These are phyloP conservation scores for Lepus europaeus DNA, from an alignment of 2,113 vertebrate genomes.

Conservation along the genomic window DNA sequence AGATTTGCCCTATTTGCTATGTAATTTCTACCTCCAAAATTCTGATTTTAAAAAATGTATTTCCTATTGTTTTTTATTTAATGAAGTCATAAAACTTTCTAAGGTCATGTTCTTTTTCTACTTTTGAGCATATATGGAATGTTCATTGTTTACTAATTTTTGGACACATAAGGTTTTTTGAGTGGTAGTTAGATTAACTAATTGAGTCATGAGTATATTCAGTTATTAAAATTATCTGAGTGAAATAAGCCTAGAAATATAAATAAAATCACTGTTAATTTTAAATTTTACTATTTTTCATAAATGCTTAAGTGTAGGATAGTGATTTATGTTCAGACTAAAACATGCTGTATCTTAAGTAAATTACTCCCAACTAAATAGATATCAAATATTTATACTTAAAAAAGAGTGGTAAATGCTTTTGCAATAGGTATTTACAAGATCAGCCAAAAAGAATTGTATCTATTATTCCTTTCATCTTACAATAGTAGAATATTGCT, in stretches of 20 bases:
- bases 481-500: not conserved
- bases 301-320: not conserved
- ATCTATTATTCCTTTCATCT: not conserved
- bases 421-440: not conserved
- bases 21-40: not conserved
- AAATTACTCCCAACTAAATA: not conserved
- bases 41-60: not conserved
- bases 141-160: no score
- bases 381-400: slow-evolving; percentile 28
- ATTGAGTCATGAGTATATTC: not conserved
- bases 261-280: not conserved
- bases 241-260: not conserved
- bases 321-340: not conserved
- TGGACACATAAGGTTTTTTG: not conserved
- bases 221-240: not conserved
- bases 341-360: slow-evolving; percentile 20
- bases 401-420: slow-evolving; percentile 5
- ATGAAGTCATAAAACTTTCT: not conserved
- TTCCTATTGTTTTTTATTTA: not conserved
- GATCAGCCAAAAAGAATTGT: not conserved
- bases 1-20: not conserved
- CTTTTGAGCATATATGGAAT: not conserved
- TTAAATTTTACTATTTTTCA: not conserved
- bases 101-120: not conserved
- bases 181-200: not conserved